Evolutionary conservation across 2,888 invertebrate genomes (phyloP), one percentile per base, ranked within the genome.

Genomic region (Sepioteuthis lessoniana): DNA sequence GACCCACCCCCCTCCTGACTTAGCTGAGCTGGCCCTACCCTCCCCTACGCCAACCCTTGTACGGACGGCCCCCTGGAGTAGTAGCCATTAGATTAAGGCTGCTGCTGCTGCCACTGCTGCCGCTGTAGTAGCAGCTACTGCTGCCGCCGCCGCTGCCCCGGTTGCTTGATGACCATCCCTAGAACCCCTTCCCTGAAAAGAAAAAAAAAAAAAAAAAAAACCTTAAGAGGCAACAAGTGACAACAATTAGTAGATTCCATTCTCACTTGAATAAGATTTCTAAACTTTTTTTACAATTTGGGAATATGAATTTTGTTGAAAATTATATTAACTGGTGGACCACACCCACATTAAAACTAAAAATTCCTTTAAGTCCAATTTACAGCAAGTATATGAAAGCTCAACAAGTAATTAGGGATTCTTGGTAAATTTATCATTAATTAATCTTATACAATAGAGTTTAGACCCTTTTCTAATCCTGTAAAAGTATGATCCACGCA

Each of bases 21-120:
- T 92, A 92, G 47, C 92, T 95, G 95, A 95, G 95, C 95, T 95
- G 95, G 95, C 96, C 96, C 95, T 94, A 95, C 96, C 96, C 94
- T 94, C 95, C 95, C 95, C 95, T 95, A 95, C 95, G 95, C 95
- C 95, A 95, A 95, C 95, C 95, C 96, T 95, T 94, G 95, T 95
- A 95, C 95, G 95, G 94, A 94, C 95, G 95, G 95, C 95, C 95
- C 95, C 95, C 94, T 94, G 94, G 95, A 94, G 95, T 94, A 92
- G 94, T 94, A 94, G 94, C 55, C 93, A 93, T 60, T 60, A 60
- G 93, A 93, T 92, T 92, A 47, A 92, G 92, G 92, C 92, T 92
- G 92, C 92, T 92, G 92, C 92, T 46, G 46, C 92, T 10, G 42
- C 60, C 13, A 60, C 55, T 31, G 55, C 28, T 25, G 60, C 55